phyloP scores from a whole-genome alignment of 2,888 invertebrate species.

The Cheilosia grossa region DNA sequence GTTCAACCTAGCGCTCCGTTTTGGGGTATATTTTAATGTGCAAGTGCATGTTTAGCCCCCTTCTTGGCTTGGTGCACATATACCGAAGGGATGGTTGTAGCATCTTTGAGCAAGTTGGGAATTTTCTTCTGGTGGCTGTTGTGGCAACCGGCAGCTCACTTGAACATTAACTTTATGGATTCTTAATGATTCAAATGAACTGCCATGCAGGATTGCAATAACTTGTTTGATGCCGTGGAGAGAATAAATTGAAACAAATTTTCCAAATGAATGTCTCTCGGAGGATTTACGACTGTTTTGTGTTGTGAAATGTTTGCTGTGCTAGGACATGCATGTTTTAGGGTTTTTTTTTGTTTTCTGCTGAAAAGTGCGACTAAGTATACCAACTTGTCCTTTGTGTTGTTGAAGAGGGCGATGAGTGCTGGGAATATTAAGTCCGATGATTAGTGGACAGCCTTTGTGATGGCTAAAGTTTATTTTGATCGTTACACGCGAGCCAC shows the following conservation, averaged over 20 bases:
- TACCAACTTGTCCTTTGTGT: constrained; percentile 25
- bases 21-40: constrained; percentile 37
- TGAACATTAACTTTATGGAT: constrained; percentile 68
- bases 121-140: constrained; percentile 27
- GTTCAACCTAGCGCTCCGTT: constrained; percentile 23
- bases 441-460: constrained; percentile 54
- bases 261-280: constrained; percentile 68
- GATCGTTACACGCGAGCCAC: constrained; percentile 56
- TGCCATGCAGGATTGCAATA: constrained; percentile 44
- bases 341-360: constrained; percentile 35
- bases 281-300: constrained; percentile 63
- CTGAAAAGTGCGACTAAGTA: constrained; percentile 42
- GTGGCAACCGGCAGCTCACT: constrained; percentile 37
- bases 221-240: constrained; percentile 51
- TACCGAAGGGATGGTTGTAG: constrained; percentile 6
- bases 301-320: constrained; percentile 41
- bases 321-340: constrained; percentile 36
- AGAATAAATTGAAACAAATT: constrained; percentile 70
- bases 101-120: constrained; percentile 37
- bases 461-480: constrained; percentile 68
- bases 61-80: not conserved
- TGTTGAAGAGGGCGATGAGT: constrained; percentile 37
- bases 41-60: constrained; percentile 35
- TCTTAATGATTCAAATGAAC: constrained; percentile 71
- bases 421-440: constrained; percentile 62